These are phyloP conservation scores for Calonectris borealis DNA, from an alignment of 2,113 vertebrate genomes.

Conservation along the genomic window DNA sequence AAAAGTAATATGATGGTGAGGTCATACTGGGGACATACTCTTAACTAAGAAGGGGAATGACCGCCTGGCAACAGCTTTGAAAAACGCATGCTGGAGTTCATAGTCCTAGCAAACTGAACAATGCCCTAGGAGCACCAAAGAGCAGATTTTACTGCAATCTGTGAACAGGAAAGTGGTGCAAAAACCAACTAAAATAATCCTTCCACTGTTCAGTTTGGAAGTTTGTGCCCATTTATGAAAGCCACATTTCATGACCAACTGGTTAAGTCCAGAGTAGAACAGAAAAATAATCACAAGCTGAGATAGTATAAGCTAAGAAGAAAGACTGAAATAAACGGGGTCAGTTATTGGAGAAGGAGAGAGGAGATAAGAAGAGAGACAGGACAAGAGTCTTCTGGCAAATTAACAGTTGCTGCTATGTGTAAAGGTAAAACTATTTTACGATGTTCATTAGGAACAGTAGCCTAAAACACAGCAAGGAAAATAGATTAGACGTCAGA, in stretches of 20 bases:
- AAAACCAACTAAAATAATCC: not conserved
- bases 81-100: not conserved
- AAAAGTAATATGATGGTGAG: not conserved
- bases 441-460: not conserved
- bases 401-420: not conserved
- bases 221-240: not conserved
- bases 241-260: not conserved
- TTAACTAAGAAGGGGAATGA: not conserved
- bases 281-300: not conserved
- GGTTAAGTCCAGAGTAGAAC: not conserved
- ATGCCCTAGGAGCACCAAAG: not conserved
- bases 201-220: not conserved
- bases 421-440: not conserved
- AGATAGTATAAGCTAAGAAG: not conserved
- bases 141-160: not conserved
- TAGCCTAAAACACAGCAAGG: not conserved
- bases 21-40: not conserved
- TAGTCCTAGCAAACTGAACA: not conserved
- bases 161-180: not conserved
- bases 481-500: not conserved
- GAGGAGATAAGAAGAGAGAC: not conserved
- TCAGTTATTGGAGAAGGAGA: not conserved
- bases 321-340: not conserved
- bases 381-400: not conserved
- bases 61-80: not conserved